Conservation (phyloP, 2,797 vertebrate genomes). For the Saxicola maurus region DNA sequence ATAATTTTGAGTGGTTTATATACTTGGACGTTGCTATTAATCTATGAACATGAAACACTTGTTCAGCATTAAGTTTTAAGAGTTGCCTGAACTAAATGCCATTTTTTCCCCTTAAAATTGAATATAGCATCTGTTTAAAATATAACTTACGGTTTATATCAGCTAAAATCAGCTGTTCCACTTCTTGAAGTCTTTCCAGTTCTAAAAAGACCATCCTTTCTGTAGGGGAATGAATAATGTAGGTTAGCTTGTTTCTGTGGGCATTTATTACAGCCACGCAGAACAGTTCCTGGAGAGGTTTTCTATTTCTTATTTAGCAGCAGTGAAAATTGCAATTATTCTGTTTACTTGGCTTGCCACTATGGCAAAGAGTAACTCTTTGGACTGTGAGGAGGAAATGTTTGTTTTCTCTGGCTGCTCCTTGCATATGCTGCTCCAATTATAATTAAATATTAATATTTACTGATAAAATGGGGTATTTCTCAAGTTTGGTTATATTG, state of each 20-base stretch:
- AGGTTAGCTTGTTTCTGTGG: slow-evolving; percentile 25
- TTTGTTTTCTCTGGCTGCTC: slow-evolving; percentile 10
- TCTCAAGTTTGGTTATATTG: not conserved
- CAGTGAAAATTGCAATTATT: slow-evolving; percentile 36
- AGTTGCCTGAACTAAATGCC: not conserved
- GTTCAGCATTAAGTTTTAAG: not conserved
- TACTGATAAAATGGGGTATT: not conserved
- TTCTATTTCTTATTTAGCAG: slow-evolving; percentile 52
- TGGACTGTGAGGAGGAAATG: slow-evolving; percentile 5
- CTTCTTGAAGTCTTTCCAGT: not conserved
- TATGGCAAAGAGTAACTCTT: slow-evolving; percentile 12
- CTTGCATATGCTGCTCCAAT: slow-evolving; percentile 35
- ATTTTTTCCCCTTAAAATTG: not conserved
- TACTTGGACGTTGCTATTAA: not conserved
- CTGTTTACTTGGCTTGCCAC: slow-evolving; percentile 31
- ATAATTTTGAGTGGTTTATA: not conserved
- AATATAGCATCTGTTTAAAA: not conserved
- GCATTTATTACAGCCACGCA: slow-evolving; percentile 29
- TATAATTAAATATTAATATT: slow-evolving; percentile 23
- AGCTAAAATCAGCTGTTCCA: not conserved
- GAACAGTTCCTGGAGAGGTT: slow-evolving; percentile 22
- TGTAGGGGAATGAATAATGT: slow-evolving; percentile 16
- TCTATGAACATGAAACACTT: not conserved
- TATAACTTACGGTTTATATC: not conserved
- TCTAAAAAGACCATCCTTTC: not conserved